Evolutionary conservation across 2,888 invertebrate species (phyloP), one percentile per base, ranked within the genome.

Genomic region (Ormia ochracea): DNA sequence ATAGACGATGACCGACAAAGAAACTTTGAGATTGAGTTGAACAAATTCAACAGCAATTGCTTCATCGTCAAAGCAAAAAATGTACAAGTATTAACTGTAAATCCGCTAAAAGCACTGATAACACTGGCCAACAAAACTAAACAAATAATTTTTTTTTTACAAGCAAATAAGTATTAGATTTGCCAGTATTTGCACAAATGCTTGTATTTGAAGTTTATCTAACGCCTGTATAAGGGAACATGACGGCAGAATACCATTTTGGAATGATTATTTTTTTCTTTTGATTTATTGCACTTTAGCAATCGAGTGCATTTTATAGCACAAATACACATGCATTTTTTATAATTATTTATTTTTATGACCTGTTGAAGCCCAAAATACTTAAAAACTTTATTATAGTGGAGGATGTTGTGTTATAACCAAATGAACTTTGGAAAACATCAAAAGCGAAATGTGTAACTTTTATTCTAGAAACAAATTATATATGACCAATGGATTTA

Each of bases 301-400:
- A 81, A 82, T 80, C 81, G 81, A 59, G 66, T 76, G 56, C 36
- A 38, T n/a, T 56, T 1, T 0, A 33, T 54, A n/a, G n/a, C n/a
- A n/a, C n/a, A n/a, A n/a, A 50, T 36, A 61, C 52, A 10, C 19
- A n/a, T 28, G 23, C 9, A 59, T n/a, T 10, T 36, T 33, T 5
- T 10, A 31, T 58, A 33, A 19, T 50, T 54, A 4, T 17, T 21
- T 48, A 58, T 83, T 82, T 87, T 83, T 85, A 86, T 84, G 85
- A 83, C 83, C 86, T 84, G 86, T 83, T 86, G 83, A 86, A 85
- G 85, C 85, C 84, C 84, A 76, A 31, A n/a, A 65, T 84, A 86
- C 87, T 87, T 84, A 84, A 86, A 73, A 81, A 66, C 69, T 83
- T 82, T 83, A 82, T 74, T 63, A 38, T 19, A 52, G 19, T 43